Evolutionary conservation across 2,888 invertebrate genomes (phyloP).

Genomic region (Drosophila quasianomalipes): DNA sequence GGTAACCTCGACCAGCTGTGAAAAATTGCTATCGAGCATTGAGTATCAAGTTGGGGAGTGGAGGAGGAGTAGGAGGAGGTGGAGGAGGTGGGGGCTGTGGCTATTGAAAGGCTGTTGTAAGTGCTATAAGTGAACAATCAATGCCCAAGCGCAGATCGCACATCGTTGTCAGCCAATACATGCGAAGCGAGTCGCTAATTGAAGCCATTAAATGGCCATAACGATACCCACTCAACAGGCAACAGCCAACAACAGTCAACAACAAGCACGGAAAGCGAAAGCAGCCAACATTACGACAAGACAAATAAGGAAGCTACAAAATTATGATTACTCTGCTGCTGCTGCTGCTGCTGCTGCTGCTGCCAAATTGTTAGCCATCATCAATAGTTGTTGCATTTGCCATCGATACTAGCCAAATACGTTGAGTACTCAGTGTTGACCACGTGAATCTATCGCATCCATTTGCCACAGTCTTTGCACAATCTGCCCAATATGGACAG

Average conservation of each 20-base stretch:
- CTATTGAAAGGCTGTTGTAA: slow-evolving; percentile 12
- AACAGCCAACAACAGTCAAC: not conserved
- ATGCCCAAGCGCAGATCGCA: slow-evolving; percentile 62
- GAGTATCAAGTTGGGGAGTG: not conserved
- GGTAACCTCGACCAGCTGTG: slow-evolving; percentile 72
- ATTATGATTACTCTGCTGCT: slow-evolving; percentile 63
- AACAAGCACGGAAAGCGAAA: slow-evolving; percentile 63
- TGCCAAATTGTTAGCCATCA: slow-evolving; percentile 40
- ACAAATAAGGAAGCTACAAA: slow-evolving; percentile 77
- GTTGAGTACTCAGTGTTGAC: slow-evolving; percentile 18
- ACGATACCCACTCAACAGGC: slow-evolving; percentile 26
- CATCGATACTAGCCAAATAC: slow-evolving; percentile 25
- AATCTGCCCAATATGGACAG: slow-evolving; percentile 58
- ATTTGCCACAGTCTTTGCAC: slow-evolving; percentile 40
- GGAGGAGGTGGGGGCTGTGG: not conserved
- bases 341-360: slow-evolving; percentile 8
- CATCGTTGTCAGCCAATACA: slow-evolving; percentile 77
- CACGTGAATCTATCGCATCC: slow-evolving; percentile 35
- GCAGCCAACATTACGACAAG: slow-evolving; percentile 30
- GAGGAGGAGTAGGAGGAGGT: not conserved
- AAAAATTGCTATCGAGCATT: slow-evolving; percentile 47
- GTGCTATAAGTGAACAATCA: slow-evolving; percentile 49
- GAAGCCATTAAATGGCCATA: slow-evolving; percentile 71
- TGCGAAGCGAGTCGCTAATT: slow-evolving; percentile 70
- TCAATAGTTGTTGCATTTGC: slow-evolving; percentile 34